These are phyloP conservation scores for Tinamus major DNA, from an alignment of 2,797 vertebrate genomes.

Conservation along the genomic window DNA sequence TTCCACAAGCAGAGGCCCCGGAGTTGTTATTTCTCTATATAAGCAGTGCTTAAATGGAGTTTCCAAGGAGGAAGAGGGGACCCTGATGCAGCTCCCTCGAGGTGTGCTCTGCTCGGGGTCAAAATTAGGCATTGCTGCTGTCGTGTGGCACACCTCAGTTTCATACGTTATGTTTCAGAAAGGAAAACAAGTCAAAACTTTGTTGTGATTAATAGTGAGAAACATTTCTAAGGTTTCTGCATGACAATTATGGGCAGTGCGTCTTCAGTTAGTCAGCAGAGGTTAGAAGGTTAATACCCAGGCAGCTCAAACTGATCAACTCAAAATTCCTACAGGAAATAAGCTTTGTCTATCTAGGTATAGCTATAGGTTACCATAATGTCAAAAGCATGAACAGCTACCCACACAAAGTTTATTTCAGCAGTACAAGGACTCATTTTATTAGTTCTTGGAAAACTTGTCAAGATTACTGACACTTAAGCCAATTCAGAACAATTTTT, in stretches of 20 bases:
- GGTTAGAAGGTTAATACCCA: background rate
- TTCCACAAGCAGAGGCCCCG: background rate
- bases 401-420: conserved; percentile 38
- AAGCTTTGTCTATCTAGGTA: conserved; percentile 18
- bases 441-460: conserved; percentile 67
- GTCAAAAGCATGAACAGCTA: conserved; percentile 25
- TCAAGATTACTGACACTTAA: conserved; percentile 66
- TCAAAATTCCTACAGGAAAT: conserved; percentile 3
- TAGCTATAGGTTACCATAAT: background rate
- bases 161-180: background rate
- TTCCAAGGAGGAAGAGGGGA: background rate
- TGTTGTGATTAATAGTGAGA: background rate
- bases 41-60: background rate
- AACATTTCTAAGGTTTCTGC: background rate
- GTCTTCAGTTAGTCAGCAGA: background rate
- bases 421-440: conserved; percentile 52
- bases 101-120: background rate
- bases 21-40: background rate
- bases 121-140: background rate
- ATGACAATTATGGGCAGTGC: background rate
- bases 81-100: background rate
- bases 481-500: conserved; percentile 51
- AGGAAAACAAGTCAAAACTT: background rate
- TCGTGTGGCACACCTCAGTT: rapidly evolving
- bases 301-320: background rate